Base-by-base conservation (phyloP, 2,797 vertebrate species). In the Cheracebus regulus region DNA sequence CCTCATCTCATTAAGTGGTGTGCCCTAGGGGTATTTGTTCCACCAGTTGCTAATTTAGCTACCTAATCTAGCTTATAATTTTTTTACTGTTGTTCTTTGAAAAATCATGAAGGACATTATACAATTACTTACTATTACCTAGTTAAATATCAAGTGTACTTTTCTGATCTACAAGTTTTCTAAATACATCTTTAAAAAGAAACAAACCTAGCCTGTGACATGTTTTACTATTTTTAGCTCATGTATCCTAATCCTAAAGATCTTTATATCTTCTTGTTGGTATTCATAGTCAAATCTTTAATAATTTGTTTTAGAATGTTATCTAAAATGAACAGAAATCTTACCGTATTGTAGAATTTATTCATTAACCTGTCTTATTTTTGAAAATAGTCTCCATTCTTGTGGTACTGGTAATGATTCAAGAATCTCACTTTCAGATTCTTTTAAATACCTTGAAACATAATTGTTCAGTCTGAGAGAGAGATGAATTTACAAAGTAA, bases 71-170 rank as follows among this genome's bases (percentile, higher is more conserved):
- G 22, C 8, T 87, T 85, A 39, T 87, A 52, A n/a, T 36, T 39
- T 85, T 75, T 94, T 89, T 73, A 48, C 4, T 84, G 79, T 96
- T 88, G 33, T 61, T 97, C 5, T 88, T 33, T 88, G 44, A 58
- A 78, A 82, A 81, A 30, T 88, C 26, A 44, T 52, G n/a, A 67
- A 48, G 79, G 30, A 2, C 36, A 84, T 93, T 88, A 76, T 46
- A 61, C 90, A 64, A 81, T 80, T 72, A 10, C 83, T 92, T 92
- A 52, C 39, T 94, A 39, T 39, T 33, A 44, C 61, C 41, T 20
- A 46, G 15, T 83, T 88, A 92, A 92, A 57, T 7, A 76, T 61
- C 19, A 44, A 48, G 10, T 76, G 0, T 73, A 52, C 81, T 88
- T 81, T 88, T 70, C 57, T 73, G 10, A 76, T 75, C 48, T 67